Evolutionary conservation across 1,140 invertebrate species (phyloP), one percentile per base, ranked within the genome.

Genomic region (Ctenoplectra terminalis): DNA sequence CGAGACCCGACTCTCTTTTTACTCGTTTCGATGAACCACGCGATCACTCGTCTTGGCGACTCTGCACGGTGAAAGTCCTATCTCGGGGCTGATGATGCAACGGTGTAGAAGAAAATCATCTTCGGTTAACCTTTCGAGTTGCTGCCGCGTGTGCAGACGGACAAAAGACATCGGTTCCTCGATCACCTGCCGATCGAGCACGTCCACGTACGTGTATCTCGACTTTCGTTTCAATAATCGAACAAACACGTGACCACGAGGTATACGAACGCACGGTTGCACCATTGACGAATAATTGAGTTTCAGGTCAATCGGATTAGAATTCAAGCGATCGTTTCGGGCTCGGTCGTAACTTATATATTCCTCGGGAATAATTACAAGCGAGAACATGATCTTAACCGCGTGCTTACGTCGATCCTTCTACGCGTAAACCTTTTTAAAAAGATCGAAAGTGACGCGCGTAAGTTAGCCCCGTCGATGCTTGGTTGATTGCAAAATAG

Each of bases 11-110:
- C 5, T 3, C 46, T 23, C 11, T 69, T 50, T 34, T 50, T 31
- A 17, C 43, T 23, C 26, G 26, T 23, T 9, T 15, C 66, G 64
- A n/a, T 1, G 20, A 13, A 46, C n/a, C n/a, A n/a, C 17, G 13
- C 15, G 37, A 60, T 17, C 17, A 9, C 9, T 64, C 63, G 37
- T 43, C 15, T 48, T n/a, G 43, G 26, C n/a, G 20, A n/a, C 23
- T 37, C 29, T 34, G 63, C 43, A 46, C 84, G 87, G 91, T 92
- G 90, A 92, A 92, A 92, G 91, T 91, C 84, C 89, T 88, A 88
- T 90, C 66, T 89, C 58, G 56, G 29, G 60, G 31, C 40, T 72
- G 43, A 61, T 92, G 90, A 91, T 81, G 90, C 89, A 92, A 91
- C 87, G 20, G 31, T 61, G 63, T 56, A 52, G 61, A 70, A 67